These are phyloP conservation scores for Philantomba maxwellii DNA, from an alignment of 2,113 vertebrate genomes.

Conservation along the genomic window DNA sequence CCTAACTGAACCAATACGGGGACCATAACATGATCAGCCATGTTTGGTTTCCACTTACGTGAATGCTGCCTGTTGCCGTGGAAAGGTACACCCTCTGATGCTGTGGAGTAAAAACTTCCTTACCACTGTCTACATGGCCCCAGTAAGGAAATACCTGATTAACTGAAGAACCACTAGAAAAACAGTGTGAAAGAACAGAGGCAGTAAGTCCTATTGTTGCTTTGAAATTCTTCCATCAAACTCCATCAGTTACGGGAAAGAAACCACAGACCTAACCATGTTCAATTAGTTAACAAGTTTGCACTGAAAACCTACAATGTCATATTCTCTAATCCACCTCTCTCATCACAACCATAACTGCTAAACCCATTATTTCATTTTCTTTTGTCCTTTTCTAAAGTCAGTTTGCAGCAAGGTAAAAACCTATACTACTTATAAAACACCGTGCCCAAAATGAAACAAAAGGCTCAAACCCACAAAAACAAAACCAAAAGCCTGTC, in stretches of 20 bases:
- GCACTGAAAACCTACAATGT: background rate
- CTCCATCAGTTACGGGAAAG: background rate
- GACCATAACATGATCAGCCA: background rate
- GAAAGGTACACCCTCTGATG: background rate
- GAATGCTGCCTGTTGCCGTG: background rate
- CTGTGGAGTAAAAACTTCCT: background rate
- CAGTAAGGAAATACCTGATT: background rate
- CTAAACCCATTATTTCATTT: background rate
- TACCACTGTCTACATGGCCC: background rate
- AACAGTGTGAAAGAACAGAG: background rate
- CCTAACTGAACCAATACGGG: background rate
- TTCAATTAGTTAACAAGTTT: background rate
- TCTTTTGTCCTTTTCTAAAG: conserved; percentile 29
- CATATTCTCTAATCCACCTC: conserved; percentile 32
- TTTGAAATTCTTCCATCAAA: conserved; percentile 35
- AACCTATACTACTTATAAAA: background rate
- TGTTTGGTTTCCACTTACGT: background rate
- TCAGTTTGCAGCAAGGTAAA: background rate
- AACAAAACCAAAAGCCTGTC: background rate
- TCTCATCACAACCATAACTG: background rate
- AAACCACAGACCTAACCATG: background rate
- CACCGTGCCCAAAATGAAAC: background rate
- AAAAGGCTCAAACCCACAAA: background rate
- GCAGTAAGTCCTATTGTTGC: background rate
- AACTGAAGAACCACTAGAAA: background rate